These are phyloP conservation scores for Augochlorella aurata DNA, from an alignment of 2,888 invertebrate genomes.

Conservation along the genomic window DNA sequence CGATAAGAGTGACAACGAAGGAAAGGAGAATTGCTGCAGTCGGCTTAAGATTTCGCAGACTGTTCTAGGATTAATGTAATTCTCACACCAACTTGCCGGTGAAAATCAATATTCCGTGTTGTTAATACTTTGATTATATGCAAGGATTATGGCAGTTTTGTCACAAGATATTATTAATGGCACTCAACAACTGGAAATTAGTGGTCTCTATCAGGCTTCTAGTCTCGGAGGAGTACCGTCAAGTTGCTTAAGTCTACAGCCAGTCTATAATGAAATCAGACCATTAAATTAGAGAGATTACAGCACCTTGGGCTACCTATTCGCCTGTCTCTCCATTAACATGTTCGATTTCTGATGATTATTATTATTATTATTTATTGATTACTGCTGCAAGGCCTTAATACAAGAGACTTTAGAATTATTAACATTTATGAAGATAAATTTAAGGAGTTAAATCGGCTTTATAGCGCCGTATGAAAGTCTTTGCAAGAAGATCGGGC, in stretches of 20 bases:
- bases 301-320: background rate
- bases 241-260: background rate
- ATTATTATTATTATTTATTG: background rate
- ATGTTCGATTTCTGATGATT: background rate
- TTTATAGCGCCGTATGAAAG: too few species aligned
- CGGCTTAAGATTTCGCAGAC: background rate
- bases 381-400: too few species aligned
- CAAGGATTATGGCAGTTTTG: background rate
- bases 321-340: background rate
- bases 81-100: too few species aligned
- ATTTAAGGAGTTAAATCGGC: too few species aligned
- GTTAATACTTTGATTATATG: background rate
- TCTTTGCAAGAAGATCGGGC: too few species aligned
- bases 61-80: too few species aligned
- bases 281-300: background rate
- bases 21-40: background rate
- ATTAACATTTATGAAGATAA: too few species aligned
- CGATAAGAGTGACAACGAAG: background rate
- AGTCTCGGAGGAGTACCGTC: background rate
- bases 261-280: background rate
- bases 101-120: background rate
- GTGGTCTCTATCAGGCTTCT: background rate
- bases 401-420: too few species aligned
- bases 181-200: background rate
- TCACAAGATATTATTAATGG: background rate